Evolutionary conservation across 2,113 vertebrate genomes (phyloP).

Genomic region (Siniperca chuatsi): DNA sequence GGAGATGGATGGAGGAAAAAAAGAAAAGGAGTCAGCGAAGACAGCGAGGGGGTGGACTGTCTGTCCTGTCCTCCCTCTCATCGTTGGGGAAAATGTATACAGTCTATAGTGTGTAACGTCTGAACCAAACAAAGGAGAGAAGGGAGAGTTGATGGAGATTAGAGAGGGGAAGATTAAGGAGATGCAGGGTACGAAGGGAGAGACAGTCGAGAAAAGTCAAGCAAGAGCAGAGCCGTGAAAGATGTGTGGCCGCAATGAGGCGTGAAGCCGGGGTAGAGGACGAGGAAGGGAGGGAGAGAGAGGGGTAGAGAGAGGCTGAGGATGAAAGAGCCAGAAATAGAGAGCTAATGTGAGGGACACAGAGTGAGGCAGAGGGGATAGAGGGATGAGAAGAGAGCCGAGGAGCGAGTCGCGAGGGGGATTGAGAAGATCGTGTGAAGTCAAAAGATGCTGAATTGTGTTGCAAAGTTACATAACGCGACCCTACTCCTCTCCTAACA

Average conservation of each 20-base stretch:
- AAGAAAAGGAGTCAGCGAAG: background rate
- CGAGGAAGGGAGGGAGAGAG: background rate
- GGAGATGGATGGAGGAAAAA: background rate
- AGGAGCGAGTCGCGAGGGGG: constrained; percentile 5
- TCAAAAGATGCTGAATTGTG: constrained; percentile 48
- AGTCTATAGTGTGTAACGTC: constrained; percentile 13
- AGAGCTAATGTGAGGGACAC: constrained; percentile 50
- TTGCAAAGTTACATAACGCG: constrained; percentile 35
- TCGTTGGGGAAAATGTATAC: background rate
- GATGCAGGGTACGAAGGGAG: constrained; percentile 5
- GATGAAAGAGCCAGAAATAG: background rate
- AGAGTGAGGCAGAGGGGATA: constrained; percentile 23
- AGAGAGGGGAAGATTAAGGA: constrained; percentile 34
- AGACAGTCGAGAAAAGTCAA: constrained; percentile 22
- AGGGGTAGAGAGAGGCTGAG: background rate
- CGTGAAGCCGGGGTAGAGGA: constrained; percentile 5
- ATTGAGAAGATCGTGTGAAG: constrained; percentile 39
- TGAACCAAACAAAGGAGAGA: constrained; percentile 2
- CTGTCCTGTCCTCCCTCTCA: constrained; percentile 4
- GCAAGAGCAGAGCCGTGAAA: constrained; percentile 48
- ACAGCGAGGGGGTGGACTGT: background rate
- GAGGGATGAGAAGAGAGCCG: constrained; percentile 26
- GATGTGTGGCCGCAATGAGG: constrained; percentile 49
- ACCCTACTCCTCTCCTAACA: background rate
- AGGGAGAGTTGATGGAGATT: constrained; percentile 21